These are phyloP conservation scores for Probaryconus sp. DNA, from an alignment of 1,140 invertebrate genomes.

Conservation along the genomic window DNA sequence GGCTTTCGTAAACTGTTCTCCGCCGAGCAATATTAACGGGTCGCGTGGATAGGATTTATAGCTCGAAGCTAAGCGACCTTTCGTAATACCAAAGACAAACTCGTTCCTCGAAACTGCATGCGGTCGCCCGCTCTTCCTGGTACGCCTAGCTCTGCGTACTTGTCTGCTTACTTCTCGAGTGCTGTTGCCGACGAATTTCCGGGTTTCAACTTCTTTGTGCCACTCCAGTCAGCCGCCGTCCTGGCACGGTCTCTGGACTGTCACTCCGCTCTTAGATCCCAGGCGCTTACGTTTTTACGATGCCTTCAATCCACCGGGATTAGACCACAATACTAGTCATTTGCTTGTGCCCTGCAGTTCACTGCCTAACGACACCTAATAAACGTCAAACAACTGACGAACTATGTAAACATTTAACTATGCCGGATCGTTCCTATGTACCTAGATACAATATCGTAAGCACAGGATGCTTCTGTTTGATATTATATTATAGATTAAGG, in stretches of 20 bases:
- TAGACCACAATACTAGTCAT: constrained; percentile 28
- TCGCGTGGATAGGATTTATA: constrained; percentile 70
- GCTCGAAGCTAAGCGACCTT: constrained; percentile 62
- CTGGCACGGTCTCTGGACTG: constrained; percentile 14
- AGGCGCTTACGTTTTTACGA: constrained; percentile 43
- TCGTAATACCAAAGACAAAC: constrained; percentile 76
- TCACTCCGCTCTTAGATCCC: constrained; percentile 43
- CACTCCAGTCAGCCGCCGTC: constrained; percentile 28
- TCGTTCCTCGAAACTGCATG: constrained; percentile 64
- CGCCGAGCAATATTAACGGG: constrained; percentile 72
- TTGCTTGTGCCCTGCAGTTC: constrained; percentile 2
- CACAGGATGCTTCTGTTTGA: too few relatives aligned
- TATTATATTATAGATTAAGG: too few relatives aligned
- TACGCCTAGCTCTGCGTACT: constrained; percentile 44
- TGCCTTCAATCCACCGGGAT: constrained; percentile 26
- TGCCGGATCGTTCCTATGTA: too few relatives aligned
- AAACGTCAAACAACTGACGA: too few relatives aligned
- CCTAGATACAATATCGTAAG: too few relatives aligned
- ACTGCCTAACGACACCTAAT: too few relatives aligned
- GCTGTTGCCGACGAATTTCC: constrained; percentile 50
- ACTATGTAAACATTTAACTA: too few relatives aligned
- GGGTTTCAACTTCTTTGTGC: constrained; percentile 51
- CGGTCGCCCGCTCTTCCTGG: constrained; percentile 47
- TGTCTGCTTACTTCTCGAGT: constrained; percentile 39
- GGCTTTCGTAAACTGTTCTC: constrained; percentile 73